phyloP scores from a whole-genome alignment of 2,113 vertebrate species.

The Anseranas semipalmata region DNA sequence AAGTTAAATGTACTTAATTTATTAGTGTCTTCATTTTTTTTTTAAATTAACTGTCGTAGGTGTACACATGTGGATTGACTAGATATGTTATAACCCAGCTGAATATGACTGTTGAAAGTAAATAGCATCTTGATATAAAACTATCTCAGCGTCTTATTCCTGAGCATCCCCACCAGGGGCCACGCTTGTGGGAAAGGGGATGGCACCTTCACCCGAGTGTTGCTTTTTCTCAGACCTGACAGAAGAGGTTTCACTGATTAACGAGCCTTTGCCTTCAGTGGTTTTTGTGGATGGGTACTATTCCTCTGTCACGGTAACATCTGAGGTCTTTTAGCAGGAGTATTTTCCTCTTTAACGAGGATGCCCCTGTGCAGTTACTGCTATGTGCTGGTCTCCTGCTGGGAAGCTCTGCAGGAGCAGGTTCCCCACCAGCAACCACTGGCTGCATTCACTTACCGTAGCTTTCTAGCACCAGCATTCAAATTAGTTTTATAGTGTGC shows the following conservation, averaged over 20 bases:
- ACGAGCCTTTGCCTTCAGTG: not conserved
- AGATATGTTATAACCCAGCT: not conserved
- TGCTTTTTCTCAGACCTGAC: not conserved
- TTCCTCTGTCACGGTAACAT: not conserved
- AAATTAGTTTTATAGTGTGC: not conserved
- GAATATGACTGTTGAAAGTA: conserved; percentile 34
- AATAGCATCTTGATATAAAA: conserved; percentile 53
- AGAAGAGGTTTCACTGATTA: not conserved
- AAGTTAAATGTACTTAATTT: conserved; percentile 67
- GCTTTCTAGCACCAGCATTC: not conserved
- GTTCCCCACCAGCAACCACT: not conserved
- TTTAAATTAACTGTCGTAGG: conserved; percentile 32
- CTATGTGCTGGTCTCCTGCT: not conserved
- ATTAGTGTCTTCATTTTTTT: conserved; percentile 44
- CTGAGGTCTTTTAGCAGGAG: not conserved
- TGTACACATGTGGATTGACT: not conserved
- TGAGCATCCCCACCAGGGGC: not conserved
- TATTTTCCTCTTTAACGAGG: rapidly evolving
- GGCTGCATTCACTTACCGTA: not conserved
- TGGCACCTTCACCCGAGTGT: rapidly evolving
- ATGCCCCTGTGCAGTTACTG: not conserved
- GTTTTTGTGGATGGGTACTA: not conserved
- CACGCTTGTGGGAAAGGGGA: rapidly evolving
- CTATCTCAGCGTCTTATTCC: conserved; percentile 41
- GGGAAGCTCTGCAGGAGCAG: not conserved